A percentile compares a stretch with the other conserved stretches of the same genome.
These are phyloP conservation scores for Cromileptes altivelis DNA, from an alignment of 2,113 vertebrate genomes.

Conservation along the genomic window DNA sequence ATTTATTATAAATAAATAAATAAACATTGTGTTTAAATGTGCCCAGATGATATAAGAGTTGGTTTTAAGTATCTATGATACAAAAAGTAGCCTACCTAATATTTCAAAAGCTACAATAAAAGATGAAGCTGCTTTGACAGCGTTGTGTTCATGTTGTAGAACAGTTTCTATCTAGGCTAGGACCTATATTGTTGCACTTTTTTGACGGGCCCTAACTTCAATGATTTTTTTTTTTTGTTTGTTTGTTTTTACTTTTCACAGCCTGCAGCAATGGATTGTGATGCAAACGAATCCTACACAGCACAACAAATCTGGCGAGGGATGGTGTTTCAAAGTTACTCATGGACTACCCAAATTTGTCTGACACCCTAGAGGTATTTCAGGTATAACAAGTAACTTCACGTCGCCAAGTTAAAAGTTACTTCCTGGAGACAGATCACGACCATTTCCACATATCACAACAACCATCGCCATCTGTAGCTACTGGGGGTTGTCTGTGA, in stretches of 20 bases:
- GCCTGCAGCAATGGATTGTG: background rate
- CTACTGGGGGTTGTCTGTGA: too few species aligned
- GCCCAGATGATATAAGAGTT: background rate
- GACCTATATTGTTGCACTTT: background rate
- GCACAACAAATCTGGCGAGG: background rate
- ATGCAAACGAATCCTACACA: background rate
- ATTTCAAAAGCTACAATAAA: background rate
- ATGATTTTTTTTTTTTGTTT: background rate
- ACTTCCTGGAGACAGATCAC: constrained; percentile 42
- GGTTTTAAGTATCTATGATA: background rate
- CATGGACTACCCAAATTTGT: background rate
- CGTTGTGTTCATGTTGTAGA: background rate
- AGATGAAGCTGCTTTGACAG: background rate
- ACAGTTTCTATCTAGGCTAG: background rate
- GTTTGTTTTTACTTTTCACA: background rate
- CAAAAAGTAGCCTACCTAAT: background rate
- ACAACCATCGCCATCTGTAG: too few species aligned
- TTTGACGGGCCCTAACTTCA: background rate
- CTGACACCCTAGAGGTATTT: background rate
- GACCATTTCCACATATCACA: background rate
- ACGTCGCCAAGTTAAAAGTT: background rate
- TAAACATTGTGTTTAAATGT: background rate
- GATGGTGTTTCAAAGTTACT: too few species aligned
- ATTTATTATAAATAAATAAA: background rate
- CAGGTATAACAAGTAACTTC: background rate